These are phyloP conservation scores for Tenualosa thibaudeaui DNA, from an alignment of 2,797 vertebrate species.

Conservation along the genomic window DNA sequence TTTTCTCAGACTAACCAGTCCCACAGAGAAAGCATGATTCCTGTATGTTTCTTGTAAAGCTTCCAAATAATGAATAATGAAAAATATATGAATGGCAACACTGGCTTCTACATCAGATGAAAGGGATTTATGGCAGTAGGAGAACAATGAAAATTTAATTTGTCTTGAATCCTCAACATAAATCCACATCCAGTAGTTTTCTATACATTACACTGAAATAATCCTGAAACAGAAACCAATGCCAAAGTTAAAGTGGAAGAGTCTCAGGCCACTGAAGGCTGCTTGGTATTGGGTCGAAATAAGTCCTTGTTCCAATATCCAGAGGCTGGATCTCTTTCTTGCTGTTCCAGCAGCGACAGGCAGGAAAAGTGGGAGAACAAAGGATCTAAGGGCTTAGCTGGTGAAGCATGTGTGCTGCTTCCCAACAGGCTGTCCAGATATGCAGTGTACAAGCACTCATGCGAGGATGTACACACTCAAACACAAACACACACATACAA, in stretches of 20 bases:
- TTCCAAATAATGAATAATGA: background rate
- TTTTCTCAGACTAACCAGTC: too few species aligned
- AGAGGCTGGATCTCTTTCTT: constrained; percentile 37
- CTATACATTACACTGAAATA: background rate
- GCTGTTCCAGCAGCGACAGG: constrained; percentile 41
- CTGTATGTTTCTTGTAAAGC: background rate
- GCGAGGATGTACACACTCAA: constrained; percentile 24
- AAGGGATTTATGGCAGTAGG: background rate
- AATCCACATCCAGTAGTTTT: background rate
- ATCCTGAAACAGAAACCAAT: background rate
- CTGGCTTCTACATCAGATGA: background rate
- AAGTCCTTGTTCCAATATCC: constrained; percentile 19
- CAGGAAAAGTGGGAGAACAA: constrained; percentile 31
- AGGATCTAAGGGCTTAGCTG: constrained; percentile 32
- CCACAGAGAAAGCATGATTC: background rate
- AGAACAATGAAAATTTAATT: background rate
- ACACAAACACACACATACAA: background rate
- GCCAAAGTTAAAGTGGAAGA: background rate
- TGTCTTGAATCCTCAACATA: background rate
- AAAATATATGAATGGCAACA: background rate
- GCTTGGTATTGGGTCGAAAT: constrained; percentile 37
- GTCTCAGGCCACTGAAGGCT: constrained; percentile 27
- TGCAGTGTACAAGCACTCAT: constrained; percentile 31
- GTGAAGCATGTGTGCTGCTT: constrained; percentile 22
- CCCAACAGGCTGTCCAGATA: constrained; percentile 29